Evolutionary conservation across 2,113 vertebrate species (phyloP).

Genomic region (Ochotona princeps): DNA sequence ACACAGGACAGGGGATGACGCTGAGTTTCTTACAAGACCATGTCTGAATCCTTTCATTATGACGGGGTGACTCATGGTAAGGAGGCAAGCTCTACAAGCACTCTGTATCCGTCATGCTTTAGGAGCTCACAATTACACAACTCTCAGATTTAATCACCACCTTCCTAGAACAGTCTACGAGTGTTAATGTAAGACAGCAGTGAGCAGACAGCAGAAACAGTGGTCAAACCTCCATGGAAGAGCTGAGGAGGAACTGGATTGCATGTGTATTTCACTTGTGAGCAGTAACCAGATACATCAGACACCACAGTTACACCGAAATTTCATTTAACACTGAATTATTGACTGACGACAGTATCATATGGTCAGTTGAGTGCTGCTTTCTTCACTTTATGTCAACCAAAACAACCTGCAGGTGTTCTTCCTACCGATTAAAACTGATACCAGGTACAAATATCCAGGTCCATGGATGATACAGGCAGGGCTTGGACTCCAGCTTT

Average conservation of each 20-base stretch:
- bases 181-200: not conserved
- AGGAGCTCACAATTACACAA: not conserved
- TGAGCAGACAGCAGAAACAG: not conserved
- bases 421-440: not conserved
- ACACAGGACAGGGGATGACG: not conserved
- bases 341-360: not conserved
- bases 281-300: not conserved
- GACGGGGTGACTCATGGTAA: not conserved
- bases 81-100: not conserved
- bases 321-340: not conserved
- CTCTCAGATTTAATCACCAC: not conserved
- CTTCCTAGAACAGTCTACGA: not conserved
- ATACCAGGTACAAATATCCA: not conserved
- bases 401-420: too few species aligned
- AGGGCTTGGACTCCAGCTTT: not conserved
- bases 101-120: not conserved
- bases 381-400: not conserved
- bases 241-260: not conserved
- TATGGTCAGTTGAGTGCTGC: not conserved
- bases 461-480: not conserved
- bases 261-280: not conserved
- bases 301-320: not conserved
- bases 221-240: not conserved
- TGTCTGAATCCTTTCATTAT: not conserved
- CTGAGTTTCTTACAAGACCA: not conserved